Evolutionary conservation across 2,888 invertebrate species (phyloP), one percentile per base, ranked within the genome.

Genomic region (Eustalomyia histrio): DNA sequence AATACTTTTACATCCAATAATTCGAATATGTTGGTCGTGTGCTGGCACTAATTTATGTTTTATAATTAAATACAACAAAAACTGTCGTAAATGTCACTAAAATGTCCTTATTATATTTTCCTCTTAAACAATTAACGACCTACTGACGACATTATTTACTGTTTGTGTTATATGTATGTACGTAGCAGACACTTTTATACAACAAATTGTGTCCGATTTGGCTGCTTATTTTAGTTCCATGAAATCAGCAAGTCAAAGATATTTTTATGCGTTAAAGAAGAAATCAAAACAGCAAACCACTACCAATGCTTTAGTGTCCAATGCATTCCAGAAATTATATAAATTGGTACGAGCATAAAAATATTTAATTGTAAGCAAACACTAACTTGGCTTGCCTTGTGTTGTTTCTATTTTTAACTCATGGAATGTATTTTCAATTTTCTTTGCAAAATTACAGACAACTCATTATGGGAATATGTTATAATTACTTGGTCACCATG

Each of bases 61-160:
- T n/a, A 47, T n/a, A n/a, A 14, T 39, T 39, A 39, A 21, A 24
- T 21, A 43, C 24, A 29, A 43, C 58, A 65, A 14, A 33, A 74
- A 52, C 58, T 43, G 24, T 39, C 69, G 63, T 69, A 71, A 69
- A 76, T 58, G 76, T 67, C 61, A 75, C 61, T 55, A 21, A 64
- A 68, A 68, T 75, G 58, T 58, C 69, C 68, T 76, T 76, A 55
- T 76, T 68, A 68, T 68, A 68, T 68, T 67, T 68, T 68, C 68
- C 57, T 71, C 64, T 69, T 64, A 71, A 76, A 69, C 58, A 76
- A 76, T 76, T 76, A 76, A 76, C 63, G 76, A 64, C 76, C 69
- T 64, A 76, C 64, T 76, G 75, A 75, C 61, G 47, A 68, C 61
- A 76, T 64, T 69, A 69, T 69, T 63, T 69, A 58, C 69, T 58